phyloP scores from a whole-genome alignment of 1,140 invertebrate species.

The Drosophila novamexicana region DNA sequence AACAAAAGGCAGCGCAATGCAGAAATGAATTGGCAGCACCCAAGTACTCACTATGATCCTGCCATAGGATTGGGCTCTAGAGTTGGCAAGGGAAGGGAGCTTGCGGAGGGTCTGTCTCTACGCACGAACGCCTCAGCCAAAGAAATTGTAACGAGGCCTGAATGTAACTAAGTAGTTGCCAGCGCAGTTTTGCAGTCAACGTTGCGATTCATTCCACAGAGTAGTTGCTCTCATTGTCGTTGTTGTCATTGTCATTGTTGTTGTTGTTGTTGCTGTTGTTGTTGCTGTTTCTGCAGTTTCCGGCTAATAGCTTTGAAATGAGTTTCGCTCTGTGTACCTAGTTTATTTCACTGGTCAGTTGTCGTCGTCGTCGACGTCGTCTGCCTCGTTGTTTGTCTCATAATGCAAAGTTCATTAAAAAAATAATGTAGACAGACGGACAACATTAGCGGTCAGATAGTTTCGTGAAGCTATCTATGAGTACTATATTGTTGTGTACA shows the following conservation, averaged over 20 bases:
- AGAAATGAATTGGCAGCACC: slow-evolving; percentile 12
- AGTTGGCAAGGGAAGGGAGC: not conserved
- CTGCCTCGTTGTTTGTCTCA: slow-evolving; percentile 15
- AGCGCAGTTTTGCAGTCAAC: slow-evolving; percentile 13
- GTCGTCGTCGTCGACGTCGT: slow-evolving; percentile 3
- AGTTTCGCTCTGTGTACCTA: slow-evolving; percentile 63
- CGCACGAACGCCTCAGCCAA: slow-evolving; percentile 59
- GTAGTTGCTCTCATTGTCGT: slow-evolving; percentile 19
- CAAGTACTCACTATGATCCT: slow-evolving; percentile 28
- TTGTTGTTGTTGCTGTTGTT: slow-evolving; percentile 1
- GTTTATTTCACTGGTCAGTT: slow-evolving; percentile 35
- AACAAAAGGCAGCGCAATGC: slow-evolving; percentile 17
- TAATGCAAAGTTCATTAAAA: slow-evolving; percentile 40
- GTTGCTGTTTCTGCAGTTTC: slow-evolving; percentile 39
- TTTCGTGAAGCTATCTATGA: slow-evolving; percentile 13
- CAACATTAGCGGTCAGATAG: slow-evolving; percentile 68
- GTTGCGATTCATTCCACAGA: slow-evolving; percentile 18
- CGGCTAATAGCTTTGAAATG: slow-evolving; percentile 79
- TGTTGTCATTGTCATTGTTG: not conserved
- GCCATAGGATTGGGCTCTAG: not conserved
- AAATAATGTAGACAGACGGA: slow-evolving; percentile 32
- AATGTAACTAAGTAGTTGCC: slow-evolving; percentile 33
- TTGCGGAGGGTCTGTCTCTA: not conserved
- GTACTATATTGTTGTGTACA: slow-evolving; percentile 8
- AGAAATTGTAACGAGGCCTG: slow-evolving; percentile 32